Evolutionary conservation across 2,113 vertebrate genomes (phyloP).

Genomic region (Albula goreensis): DNA sequence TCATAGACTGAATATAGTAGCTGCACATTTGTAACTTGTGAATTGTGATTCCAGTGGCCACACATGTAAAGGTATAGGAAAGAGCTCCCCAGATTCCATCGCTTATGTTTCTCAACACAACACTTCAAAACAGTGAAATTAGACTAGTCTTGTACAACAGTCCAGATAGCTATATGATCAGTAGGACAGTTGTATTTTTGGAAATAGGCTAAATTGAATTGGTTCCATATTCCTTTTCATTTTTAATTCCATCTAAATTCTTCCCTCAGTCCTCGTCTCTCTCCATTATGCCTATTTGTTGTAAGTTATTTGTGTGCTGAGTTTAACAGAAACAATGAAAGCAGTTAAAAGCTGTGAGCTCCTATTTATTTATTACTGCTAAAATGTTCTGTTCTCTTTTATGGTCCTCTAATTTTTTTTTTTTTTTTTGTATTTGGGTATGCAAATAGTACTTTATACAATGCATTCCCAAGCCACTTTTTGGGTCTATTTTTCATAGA

Average conservation of each 20-base stretch:
- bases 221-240: not conserved
- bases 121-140: not conserved
- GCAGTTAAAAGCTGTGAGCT: too few relatives aligned
- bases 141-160: not conserved
- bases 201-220: not conserved
- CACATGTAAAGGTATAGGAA: not conserved
- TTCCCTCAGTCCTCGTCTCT: too few relatives aligned
- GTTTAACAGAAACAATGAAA: not conserved
- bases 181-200: not conserved
- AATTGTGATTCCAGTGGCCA: not conserved
- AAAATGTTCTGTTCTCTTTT: not conserved
- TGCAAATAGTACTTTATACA: too few relatives aligned
- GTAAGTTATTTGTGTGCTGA: not conserved
- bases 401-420: too few relatives aligned
- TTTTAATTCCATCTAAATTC: not conserved
- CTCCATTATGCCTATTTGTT: too few relatives aligned
- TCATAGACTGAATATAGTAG: not conserved
- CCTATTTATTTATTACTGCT: not conserved
- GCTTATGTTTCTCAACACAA: not conserved
- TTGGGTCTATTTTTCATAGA: too few relatives aligned
- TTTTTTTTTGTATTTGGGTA: too few relatives aligned
- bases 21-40: not conserved
- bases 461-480: too few relatives aligned
- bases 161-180: not conserved
- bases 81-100: not conserved